These are phyloP conservation scores for Tor tambroides DNA, from an alignment of 2,113 vertebrate species.

Conservation along the genomic window DNA sequence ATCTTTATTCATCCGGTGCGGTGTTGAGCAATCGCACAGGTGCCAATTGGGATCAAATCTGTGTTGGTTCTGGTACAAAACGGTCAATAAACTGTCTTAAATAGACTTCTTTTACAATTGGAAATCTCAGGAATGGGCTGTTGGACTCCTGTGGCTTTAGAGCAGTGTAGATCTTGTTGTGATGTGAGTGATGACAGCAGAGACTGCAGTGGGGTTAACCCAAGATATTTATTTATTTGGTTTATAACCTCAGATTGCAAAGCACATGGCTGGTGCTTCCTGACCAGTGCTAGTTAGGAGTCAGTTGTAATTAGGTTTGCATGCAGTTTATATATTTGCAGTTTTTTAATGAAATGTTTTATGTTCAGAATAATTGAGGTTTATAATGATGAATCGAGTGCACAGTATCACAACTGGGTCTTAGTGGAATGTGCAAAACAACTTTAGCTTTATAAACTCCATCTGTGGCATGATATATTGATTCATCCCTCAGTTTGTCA, in stretches of 20 bases:
- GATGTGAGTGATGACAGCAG: constrained; percentile 1
- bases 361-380: too few relatives aligned
- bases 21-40: neutral
- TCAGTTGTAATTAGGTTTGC: neutral
- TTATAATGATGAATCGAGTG: neutral
- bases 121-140: neutral
- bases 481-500: constrained; percentile 7
- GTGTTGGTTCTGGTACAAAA: neutral
- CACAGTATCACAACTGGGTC: neutral
- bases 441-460: neutral
- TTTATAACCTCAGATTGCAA: neutral
- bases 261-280: neutral
- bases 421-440: constrained; percentile 10
- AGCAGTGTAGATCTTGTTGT: neutral
- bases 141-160: neutral
- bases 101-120: neutral
- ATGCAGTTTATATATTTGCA: neutral
- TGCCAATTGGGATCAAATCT: neutral
- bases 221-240: constrained; percentile 13
- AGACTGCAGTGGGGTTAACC: constrained; percentile 25
- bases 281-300: neutral
- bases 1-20: too few relatives aligned
- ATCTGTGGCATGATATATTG: neutral
- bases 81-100: neutral
- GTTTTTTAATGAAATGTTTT: too few relatives aligned